Conservation (phyloP, 1,140 invertebrate genomes). For the Drosophila serrata region DNA sequence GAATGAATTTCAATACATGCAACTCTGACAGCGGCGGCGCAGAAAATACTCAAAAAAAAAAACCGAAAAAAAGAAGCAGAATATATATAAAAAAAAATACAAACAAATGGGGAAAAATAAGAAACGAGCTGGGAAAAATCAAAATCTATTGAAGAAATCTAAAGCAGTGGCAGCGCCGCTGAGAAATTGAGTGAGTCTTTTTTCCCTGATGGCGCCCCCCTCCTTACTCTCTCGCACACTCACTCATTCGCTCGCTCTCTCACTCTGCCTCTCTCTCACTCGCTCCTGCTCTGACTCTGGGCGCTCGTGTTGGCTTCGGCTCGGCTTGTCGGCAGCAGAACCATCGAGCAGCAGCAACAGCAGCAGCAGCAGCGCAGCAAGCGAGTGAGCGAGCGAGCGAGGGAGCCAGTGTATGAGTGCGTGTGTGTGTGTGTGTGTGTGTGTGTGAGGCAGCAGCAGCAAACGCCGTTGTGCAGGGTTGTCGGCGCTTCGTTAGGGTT, state of each 20-base stretch:
- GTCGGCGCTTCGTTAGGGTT: slow-evolving; percentile 76
- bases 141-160: slow-evolving; percentile 79
- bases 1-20: slow-evolving; percentile 85
- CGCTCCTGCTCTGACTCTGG: slow-evolving; percentile 12
- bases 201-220: no score
- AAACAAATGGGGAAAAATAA: slow-evolving; percentile 29
- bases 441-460: background rate
- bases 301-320: slow-evolving; percentile 1
- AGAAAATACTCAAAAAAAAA: slow-evolving; percentile 74
- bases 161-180: slow-evolving; percentile 51
- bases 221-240: background rate
- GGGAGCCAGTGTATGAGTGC: background rate
- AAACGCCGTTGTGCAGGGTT: slow-evolving; percentile 61
- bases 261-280: slow-evolving; percentile 15
- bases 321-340: background rate
- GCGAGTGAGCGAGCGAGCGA: background rate
- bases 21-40: slow-evolving; percentile 78
- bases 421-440: background rate
- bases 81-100: slow-evolving; percentile 11
- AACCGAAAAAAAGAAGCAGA: slow-evolving; percentile 8
- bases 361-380: slow-evolving; percentile 8
- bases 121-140: slow-evolving; percentile 73
- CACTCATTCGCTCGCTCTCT: slow-evolving; percentile 6
- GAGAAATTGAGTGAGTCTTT: slow-evolving; percentile 67
- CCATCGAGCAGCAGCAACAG: background rate